phyloP scores from a whole-genome alignment of 2,797 vertebrate genomes.

The Chromis chromis region DNA sequence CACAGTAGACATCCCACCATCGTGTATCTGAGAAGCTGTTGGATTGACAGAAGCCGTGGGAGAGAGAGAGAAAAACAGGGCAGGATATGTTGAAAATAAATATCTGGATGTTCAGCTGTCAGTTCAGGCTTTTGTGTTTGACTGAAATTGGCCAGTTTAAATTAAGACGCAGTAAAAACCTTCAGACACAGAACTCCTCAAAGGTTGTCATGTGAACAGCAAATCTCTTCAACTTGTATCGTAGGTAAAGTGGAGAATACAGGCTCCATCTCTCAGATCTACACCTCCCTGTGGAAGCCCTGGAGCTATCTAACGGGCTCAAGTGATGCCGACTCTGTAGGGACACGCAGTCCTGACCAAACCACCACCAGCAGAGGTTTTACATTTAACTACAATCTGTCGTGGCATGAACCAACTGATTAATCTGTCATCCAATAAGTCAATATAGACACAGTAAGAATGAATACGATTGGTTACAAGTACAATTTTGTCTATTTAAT shows the following conservation, averaged over 20 bases:
- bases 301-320: slow-evolving; percentile 80
- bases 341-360: slow-evolving; percentile 47
- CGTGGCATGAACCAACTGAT: slow-evolving; percentile 10
- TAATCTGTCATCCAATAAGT: slow-evolving; percentile 1
- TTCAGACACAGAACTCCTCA: slow-evolving; percentile 14
- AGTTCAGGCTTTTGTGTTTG: slow-evolving; percentile 4
- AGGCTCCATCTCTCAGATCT: slow-evolving; percentile 76
- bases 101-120: slow-evolving; percentile 30
- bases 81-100: slow-evolving; percentile 32
- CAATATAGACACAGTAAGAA: neutral
- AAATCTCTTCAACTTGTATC: slow-evolving; percentile 41
- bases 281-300: slow-evolving; percentile 82
- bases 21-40: slow-evolving; percentile 50
- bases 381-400: slow-evolving; percentile 35
- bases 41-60: slow-evolving; percentile 55
- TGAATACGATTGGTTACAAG: neutral
- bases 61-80: slow-evolving; percentile 6
- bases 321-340: slow-evolving; percentile 57
- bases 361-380: slow-evolving; percentile 64
- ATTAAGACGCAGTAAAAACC: slow-evolving; percentile 17
- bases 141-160: slow-evolving; percentile 9
- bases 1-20: slow-evolving; percentile 12
- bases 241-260: slow-evolving; percentile 72
- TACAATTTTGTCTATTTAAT: neutral
- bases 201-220: slow-evolving; percentile 3